Evolutionary conservation across 2,113 vertebrate genomes (phyloP).

Genomic region (Vimba vimba): DNA sequence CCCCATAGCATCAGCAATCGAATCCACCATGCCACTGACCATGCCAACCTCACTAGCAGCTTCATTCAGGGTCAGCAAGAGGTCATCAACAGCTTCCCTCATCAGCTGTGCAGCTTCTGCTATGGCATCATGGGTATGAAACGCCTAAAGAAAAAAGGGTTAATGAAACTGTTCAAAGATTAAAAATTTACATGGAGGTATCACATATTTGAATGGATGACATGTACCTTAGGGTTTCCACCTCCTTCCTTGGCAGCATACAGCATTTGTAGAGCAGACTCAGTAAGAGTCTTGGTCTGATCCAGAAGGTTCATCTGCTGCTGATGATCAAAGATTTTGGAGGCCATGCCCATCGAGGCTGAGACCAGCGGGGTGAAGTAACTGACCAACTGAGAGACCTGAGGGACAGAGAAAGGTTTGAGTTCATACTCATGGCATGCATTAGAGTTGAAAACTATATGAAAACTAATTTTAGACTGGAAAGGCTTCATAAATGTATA

Average conservation of each 20-base stretch:
- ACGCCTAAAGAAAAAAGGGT: slow-evolving; percentile 73
- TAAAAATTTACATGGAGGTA: not conserved
- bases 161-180: not conserved
- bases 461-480: not conserved
- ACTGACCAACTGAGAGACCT: slow-evolving; percentile 94
- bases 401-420: not conserved
- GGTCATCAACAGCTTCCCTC: slow-evolving; percentile 96
- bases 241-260: slow-evolving; percentile 97
- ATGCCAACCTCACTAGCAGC: slow-evolving; percentile 94
- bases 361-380: slow-evolving; percentile 92
- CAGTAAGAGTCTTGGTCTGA: slow-evolving; percentile 94
- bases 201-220: not conserved
- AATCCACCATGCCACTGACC: slow-evolving; percentile 95
- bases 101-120: slow-evolving; percentile 92
- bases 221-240: slow-evolving; percentile 92
- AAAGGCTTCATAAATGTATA: not conserved
- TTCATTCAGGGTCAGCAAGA: slow-evolving; percentile 96
- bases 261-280: slow-evolving; percentile 95
- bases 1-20: slow-evolving; percentile 92
- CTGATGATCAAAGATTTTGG: slow-evolving; percentile 91
- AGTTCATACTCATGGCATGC: not conserved
- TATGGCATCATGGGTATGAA: slow-evolving; percentile 93
- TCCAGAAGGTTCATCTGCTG: slow-evolving; percentile 96
- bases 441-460: not conserved
- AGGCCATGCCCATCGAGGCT: slow-evolving; percentile 90